These are phyloP conservation scores for Hoplostethus atlanticus DNA, from an alignment of 2,797 vertebrate species.

Conservation along the genomic window DNA sequence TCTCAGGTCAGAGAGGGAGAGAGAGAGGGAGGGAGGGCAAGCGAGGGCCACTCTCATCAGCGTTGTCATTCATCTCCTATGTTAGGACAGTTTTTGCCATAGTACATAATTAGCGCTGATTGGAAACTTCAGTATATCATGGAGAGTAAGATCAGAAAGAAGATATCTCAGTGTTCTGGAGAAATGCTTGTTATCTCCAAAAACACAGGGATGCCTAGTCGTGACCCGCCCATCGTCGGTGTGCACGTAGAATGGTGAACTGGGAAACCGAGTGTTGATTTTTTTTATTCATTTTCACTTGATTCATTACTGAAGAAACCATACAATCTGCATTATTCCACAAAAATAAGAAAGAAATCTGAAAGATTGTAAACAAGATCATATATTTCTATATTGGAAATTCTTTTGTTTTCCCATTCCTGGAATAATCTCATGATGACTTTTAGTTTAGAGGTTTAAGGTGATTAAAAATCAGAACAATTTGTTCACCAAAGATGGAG, in stretches of 20 bases:
- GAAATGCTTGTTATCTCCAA: conserved; percentile 17
- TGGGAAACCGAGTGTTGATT: conserved; percentile 6
- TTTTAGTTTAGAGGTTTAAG: conserved; percentile 36
- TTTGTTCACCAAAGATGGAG: conserved; percentile 49
- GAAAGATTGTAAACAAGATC: conserved; percentile 10
- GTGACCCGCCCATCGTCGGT: neutral
- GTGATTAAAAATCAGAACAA: conserved; percentile 49
- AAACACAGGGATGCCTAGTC: conserved; percentile 4
- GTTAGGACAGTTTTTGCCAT: conserved; percentile 77
- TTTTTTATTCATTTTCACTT: conserved; percentile 8
- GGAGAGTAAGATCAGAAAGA: conserved; percentile 36
- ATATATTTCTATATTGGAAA: conserved; percentile 11
- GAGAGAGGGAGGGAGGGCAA: conserved; percentile 46
- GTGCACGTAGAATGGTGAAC: conserved; percentile 18
- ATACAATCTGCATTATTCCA: neutral
- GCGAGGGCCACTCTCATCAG: conserved; percentile 72
- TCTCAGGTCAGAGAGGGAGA: conserved; percentile 53
- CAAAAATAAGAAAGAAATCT: neutral
- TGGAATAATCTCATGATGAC: conserved; percentile 45
- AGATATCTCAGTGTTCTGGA: conserved; percentile 37
- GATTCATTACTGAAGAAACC: conserved; percentile 2
- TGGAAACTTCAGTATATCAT: conserved; percentile 66
- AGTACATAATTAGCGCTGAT: conserved; percentile 69
- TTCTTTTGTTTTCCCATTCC: conserved; percentile 39
- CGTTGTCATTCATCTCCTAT: conserved; percentile 68